phyloP scores from a whole-genome alignment of 2,797 vertebrate genomes.

The Trachurus trachurus region DNA sequence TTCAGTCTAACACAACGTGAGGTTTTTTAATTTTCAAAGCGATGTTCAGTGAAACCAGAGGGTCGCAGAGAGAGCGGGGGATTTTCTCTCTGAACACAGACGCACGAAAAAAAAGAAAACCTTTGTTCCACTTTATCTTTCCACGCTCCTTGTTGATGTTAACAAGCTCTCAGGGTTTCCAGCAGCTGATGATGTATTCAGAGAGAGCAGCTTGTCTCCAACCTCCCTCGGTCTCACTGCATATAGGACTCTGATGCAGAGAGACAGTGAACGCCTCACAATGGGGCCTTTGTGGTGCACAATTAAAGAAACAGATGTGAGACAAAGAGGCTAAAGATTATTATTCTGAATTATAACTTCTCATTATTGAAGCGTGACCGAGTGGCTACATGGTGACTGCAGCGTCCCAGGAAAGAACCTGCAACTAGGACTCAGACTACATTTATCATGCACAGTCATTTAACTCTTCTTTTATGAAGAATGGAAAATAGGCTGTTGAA shows the following conservation, averaged over 20 bases:
- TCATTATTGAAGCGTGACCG: conserved; percentile 17
- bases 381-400: background rate
- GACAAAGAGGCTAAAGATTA: conserved; percentile 27
- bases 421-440: too few species aligned
- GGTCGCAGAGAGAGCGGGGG: background rate
- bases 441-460: too few species aligned
- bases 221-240: background rate
- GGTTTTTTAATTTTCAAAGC: background rate
- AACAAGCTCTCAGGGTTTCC: conserved; percentile 37
- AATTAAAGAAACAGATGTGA: too few species aligned
- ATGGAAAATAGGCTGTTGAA: background rate
- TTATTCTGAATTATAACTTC: conserved; percentile 20
- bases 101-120: conserved; percentile 19
- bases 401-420: background rate
- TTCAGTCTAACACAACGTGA: background rate
- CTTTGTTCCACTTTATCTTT: conserved; percentile 31
- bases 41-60: background rate
- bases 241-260: conserved; percentile 4
- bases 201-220: conserved; percentile 12
- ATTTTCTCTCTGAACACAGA: background rate
- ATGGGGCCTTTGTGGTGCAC: background rate
- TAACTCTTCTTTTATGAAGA: background rate
- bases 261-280: conserved; percentile 25
- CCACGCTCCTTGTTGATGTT: conserved; percentile 8
- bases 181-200: conserved; percentile 50